These are phyloP conservation scores for Sus cebifrons DNA, from an alignment of 2,797 vertebrate genomes.

Conservation along the genomic window DNA sequence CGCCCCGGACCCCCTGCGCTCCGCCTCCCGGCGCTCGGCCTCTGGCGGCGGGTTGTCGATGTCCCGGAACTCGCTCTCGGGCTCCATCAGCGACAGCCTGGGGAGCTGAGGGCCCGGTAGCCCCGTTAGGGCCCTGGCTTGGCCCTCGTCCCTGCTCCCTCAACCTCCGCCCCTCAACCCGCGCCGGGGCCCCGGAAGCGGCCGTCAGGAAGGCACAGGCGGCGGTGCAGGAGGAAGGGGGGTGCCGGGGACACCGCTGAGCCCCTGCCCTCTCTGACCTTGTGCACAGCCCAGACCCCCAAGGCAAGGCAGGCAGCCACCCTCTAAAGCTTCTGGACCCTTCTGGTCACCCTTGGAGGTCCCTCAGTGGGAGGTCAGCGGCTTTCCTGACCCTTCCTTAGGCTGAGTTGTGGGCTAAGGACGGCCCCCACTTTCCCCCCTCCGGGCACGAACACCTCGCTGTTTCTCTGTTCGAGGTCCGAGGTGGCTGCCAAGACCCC, in stretches of 20 bases:
- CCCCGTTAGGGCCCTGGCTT: slow-evolving; percentile 21
- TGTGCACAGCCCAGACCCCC: neutral
- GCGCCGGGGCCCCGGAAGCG: neutral
- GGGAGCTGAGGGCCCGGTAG: slow-evolving; percentile 84
- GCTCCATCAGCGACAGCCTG: slow-evolving; percentile 87
- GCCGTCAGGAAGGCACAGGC: neutral
- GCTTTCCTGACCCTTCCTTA: neutral
- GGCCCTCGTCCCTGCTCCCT: accelerated
- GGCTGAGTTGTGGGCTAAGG: neutral
- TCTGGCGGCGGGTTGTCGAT: slow-evolving; percentile 69
- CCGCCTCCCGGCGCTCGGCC: slow-evolving; percentile 44
- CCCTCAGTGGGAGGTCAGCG: too few relatives aligned
- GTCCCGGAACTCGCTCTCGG: slow-evolving; percentile 84
- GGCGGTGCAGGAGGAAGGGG: neutral
- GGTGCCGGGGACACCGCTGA: neutral
- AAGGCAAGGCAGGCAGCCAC: neutral
- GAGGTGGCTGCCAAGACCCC: neutral
- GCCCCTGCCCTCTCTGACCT: neutral
- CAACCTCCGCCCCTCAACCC: accelerated
- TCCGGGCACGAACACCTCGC: too few relatives aligned
- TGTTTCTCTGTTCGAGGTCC: neutral
- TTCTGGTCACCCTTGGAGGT: neutral
- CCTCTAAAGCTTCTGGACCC: neutral
- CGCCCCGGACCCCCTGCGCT: slow-evolving; percentile 77
- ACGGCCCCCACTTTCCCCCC: neutral